These are phyloP conservation scores for Trypoxylus dichotomus DNA, from an alignment of 1,140 invertebrate species.

Conservation along the genomic window DNA sequence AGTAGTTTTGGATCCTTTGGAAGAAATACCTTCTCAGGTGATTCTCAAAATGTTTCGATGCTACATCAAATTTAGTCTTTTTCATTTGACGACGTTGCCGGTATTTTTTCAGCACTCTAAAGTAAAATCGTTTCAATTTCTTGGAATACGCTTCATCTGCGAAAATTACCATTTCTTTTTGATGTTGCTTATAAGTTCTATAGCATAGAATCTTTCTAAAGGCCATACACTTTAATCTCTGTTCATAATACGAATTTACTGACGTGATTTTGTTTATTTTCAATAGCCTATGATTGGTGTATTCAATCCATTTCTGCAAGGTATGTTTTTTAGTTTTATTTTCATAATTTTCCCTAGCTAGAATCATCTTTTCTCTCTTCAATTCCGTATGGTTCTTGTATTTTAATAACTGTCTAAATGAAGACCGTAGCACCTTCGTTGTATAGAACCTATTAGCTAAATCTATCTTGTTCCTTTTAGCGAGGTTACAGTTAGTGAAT, in stretches of 20 bases:
- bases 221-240: background rate
- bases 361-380: constrained; percentile 23
- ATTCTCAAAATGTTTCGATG: background rate
- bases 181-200: background rate
- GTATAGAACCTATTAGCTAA: constrained; percentile 32
- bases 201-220: background rate
- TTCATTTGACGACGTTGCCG: background rate
- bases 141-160: background rate
- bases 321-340: constrained; percentile 29
- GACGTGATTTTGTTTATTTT: constrained; percentile 17
- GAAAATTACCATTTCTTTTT: background rate
- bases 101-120: background rate
- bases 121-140: background rate
- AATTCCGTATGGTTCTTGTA: constrained; percentile 30
- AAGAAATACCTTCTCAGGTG: background rate
- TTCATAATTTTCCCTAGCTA: constrained; percentile 15
- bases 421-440: constrained; percentile 32
- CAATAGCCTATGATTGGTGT: background rate
- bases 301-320: constrained; percentile 28
- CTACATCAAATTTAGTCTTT: background rate
- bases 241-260: background rate
- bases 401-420: constrained; percentile 31
- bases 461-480: constrained; percentile 16
- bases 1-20: background rate
- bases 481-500: constrained; percentile 28